These are phyloP conservation scores for Erannis defoliaria DNA, from an alignment of 2,888 invertebrate genomes.

Conservation along the genomic window DNA sequence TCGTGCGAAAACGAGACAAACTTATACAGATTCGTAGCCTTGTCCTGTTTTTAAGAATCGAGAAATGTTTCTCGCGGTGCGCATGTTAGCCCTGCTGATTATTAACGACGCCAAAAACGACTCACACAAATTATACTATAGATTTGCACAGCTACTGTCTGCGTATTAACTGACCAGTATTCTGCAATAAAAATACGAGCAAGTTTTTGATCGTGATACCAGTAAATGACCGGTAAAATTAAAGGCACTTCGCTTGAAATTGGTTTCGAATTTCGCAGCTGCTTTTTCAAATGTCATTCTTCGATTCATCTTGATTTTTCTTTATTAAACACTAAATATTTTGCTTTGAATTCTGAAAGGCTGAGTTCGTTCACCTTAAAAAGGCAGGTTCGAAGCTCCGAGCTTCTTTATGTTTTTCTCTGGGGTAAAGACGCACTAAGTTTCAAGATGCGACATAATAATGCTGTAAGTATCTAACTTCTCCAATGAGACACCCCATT, in stretches of 20 bases:
- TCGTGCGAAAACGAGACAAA: no score
- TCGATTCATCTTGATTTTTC: constrained; percentile 1
- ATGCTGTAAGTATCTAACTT: no score
- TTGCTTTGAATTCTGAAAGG: constrained; percentile 18
- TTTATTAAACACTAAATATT: constrained; percentile 4
- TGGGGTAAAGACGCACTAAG: constrained; percentile 1
- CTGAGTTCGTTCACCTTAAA: constrained; percentile 23
- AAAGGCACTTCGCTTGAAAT: constrained; percentile 18
- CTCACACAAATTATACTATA: no score
- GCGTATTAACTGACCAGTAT: no score
- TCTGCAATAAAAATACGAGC: background rate
- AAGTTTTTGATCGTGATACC: constrained; percentile 6
- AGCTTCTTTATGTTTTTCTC: constrained; percentile 18
- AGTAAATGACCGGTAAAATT: constrained; percentile 21
- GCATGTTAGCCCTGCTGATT: no score
- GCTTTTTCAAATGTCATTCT: constrained; percentile 19
- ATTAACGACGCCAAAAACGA: no score
- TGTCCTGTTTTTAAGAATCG: no score
- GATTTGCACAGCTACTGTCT: no score
- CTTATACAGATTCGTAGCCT: no score
- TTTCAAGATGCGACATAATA: background rate
- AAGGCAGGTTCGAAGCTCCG: constrained; percentile 7
- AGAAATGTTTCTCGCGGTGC: no score
- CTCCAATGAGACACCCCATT: no score
- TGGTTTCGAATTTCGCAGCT: constrained; percentile 17